phyloP scores from a whole-genome alignment of 1,140 invertebrate genomes.

The Campoletis sonorensis region DNA sequence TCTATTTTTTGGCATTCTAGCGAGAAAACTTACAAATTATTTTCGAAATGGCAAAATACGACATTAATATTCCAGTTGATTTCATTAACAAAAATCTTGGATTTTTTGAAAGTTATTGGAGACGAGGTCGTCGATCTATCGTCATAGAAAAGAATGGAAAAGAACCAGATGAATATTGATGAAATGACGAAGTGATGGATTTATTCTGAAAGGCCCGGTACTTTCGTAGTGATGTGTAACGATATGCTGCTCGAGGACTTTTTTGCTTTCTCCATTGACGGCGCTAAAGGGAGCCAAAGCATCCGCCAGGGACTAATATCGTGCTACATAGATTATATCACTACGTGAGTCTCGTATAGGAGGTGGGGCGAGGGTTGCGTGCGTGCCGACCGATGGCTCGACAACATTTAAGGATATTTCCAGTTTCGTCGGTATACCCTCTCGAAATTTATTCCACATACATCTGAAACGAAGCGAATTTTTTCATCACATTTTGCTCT shows the following conservation, averaged over 20 bases:
- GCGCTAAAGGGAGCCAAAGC: not conserved
- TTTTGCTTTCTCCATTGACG: slow-evolving; percentile 1
- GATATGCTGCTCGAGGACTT: not conserved
- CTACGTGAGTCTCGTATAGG: not conserved
- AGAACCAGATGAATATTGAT: too few species aligned
- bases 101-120: too few species aligned
- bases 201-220: not conserved
- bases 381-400: not conserved
- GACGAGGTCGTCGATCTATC: too few species aligned
- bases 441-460: not conserved
- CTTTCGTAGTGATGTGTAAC: not conserved
- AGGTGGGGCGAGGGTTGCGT: not conserved
- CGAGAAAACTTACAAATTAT: too few species aligned
- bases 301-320: slow-evolving; percentile 15
- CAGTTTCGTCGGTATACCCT: not conserved
- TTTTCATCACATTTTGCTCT: not conserved
- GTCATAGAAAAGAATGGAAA: too few species aligned
- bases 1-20: too few species aligned
- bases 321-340: slow-evolving; percentile 8
- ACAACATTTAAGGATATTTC: slow-evolving; percentile 11
- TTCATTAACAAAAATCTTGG: too few species aligned
- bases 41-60: too few species aligned
- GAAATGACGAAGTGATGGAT: not conserved
- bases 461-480: not conserved
- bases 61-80: too few species aligned